Evolutionary conservation across 2,888 invertebrate genomes (phyloP), one percentile per base, ranked within the genome.

Genomic region (Rapana venosa): DNA sequence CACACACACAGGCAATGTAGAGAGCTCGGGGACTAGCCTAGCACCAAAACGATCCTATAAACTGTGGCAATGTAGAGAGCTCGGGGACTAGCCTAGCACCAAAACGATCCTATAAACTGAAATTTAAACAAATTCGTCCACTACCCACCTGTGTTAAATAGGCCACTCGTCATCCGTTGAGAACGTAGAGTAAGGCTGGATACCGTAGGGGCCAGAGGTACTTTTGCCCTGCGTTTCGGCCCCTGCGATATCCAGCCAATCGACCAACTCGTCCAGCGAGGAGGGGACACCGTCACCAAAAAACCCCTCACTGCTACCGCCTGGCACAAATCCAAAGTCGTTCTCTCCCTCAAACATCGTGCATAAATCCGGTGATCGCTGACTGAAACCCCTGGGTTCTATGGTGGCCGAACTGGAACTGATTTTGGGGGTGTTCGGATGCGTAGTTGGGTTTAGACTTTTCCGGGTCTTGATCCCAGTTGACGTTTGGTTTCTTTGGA

Each of bases 131-230:
- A 47, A 47, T 47, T 47, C 47, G 47, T 47, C 47, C 47, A 35
- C 30, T n/a, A 92, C 92, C 91, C 91, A 95, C 95, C 94, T 91
- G 91, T 93, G 94, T 94, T 93, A 95, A 95, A 95, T 93, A 94
- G 94, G 94, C 95, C 94, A 95, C 94, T 93, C 89, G 92, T 94
- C 93, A 94, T 95, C 94, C 92, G 94, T 92, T 91, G 93, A 93
- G 91, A 94, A 94, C 93, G 94, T 93, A 92, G 93, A 91, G 93
- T 92, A 94, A 77, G 93, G 93, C 90, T 93, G 93, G 93, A 93
- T 92, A 91, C 93, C 93, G 91, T 91, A 92, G 90, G 83, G 86
- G 84, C 87, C 86, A 86, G 91, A 89, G 30, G 93, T 91, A 81
- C 83, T 89, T 88, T 93, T 90, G 20, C 5, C 1, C 32, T 26